Evolutionary conservation across 2,797 vertebrate genomes (phyloP).

Genomic region (Melanotaenia trifasciata): DNA sequence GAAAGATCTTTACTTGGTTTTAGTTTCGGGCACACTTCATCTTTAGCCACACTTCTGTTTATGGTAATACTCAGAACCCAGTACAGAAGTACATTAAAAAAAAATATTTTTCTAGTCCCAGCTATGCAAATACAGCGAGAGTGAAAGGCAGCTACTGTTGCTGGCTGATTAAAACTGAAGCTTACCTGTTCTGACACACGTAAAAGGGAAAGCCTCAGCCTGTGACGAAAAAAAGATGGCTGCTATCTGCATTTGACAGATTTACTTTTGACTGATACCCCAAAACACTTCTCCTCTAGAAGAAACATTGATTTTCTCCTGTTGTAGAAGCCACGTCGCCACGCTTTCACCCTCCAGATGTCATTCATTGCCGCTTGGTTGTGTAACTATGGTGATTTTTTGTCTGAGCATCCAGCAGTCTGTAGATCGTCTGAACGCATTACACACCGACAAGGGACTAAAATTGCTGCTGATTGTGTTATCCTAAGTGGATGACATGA

Average conservation of each 20-base stretch:
- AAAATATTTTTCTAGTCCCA: neutral
- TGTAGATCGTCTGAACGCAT: neutral
- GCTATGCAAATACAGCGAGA: slow-evolving; percentile 6
- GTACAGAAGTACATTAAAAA: neutral
- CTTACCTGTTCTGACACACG: slow-evolving; percentile 9
- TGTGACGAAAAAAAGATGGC: neutral
- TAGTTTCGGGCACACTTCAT: neutral
- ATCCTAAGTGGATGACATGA: slow-evolving; percentile 6
- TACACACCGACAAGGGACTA: neutral
- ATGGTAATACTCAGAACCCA: slow-evolving; percentile 5
- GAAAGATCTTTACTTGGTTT: neutral
- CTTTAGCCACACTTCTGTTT: neutral
- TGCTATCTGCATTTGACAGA: neutral
- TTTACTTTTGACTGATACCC: neutral
- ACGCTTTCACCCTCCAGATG: neutral
- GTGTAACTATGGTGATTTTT: neutral
- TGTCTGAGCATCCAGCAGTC: neutral
- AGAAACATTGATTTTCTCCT: neutral
- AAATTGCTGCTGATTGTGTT: slow-evolving; percentile 1
- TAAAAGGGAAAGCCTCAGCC: neutral
- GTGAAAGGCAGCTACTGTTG: slow-evolving; percentile 1
- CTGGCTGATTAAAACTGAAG: slow-evolving; percentile 2
- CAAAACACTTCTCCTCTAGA: neutral
- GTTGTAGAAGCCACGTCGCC: neutral
- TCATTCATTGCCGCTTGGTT: neutral